Base-by-base conservation (phyloP, 2,888 invertebrate genomes). In the Thereva unica region DNA sequence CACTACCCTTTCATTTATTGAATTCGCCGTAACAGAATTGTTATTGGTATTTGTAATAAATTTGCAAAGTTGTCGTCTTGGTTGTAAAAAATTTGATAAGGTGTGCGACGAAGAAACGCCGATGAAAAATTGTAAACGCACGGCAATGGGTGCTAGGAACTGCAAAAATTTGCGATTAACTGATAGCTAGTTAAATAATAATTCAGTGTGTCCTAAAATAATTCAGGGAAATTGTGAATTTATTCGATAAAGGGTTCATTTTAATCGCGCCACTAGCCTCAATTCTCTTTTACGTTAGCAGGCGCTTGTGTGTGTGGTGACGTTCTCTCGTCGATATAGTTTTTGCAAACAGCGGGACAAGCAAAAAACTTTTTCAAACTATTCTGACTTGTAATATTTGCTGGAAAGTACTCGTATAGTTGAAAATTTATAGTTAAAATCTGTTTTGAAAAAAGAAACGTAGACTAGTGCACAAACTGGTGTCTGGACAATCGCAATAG, bases 131-230 rank as follows among this genome's bases (percentile, higher is more conserved):
- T 23, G 34, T 35, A 52, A 52, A 35, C 52, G 23, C 52, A 5
- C 52, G 52, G 52, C 52, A 52, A 52, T 52, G 52, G 52, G 37
- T 52, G 52, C 52, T 52, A 37, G 52, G 35, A 37, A 52, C n/a
- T 52, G 37, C 52, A 52, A 35, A 52, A 35, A 35, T n/a, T 52
- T 52, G 52, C 37, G 8, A 52, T 35, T 9, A 35, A 35, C 35
- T 52, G 52, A 34, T 52, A 52, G 52, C 52, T 52, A 52, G 52
- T 52, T 35, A 52, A 35, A 52, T 5, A 23, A 52, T 7, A 35
- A n/a, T n/a, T 23, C 23, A 52, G 4, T 35, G 52, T 35, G 37
- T 9, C 7, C 5, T n/a, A 35, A 35, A 9, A 35, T 9, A 35
- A 52, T 35, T 7, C n/a, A 9, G 10, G 34, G 52, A 10, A 10